These are phyloP conservation scores for Anthophora plumipes DNA, from an alignment of 2,888 invertebrate genomes.

Conservation along the genomic window DNA sequence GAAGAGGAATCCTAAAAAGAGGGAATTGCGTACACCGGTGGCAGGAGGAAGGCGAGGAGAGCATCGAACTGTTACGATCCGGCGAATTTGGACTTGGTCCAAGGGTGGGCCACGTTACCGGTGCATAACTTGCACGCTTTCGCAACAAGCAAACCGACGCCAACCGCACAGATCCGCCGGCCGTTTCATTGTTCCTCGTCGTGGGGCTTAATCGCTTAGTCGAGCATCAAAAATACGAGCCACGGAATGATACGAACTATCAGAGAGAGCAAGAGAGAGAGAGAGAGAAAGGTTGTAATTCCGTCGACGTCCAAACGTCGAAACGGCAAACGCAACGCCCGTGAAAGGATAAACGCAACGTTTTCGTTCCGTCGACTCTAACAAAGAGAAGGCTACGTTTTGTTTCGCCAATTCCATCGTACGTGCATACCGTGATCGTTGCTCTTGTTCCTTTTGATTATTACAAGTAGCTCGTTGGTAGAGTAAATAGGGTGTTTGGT, in stretches of 20 bases:
- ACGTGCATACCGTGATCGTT: too few species aligned
- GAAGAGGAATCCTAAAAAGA: slow-evolving; percentile 3
- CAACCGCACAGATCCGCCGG: slow-evolving; percentile 64
- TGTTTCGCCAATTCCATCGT: neutral
- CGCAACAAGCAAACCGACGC: slow-evolving; percentile 65
- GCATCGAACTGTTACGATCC: slow-evolving; percentile 76
- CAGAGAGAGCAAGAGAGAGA: too few species aligned
- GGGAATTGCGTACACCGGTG: neutral
- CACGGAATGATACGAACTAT: slow-evolving; percentile 62
- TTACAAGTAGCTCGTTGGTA: too few species aligned
- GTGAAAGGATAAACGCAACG: neutral
- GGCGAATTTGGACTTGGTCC: slow-evolving; percentile 71
- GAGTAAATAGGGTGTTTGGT: too few species aligned
- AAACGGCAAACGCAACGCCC: neutral
- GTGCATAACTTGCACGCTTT: slow-evolving; percentile 73
- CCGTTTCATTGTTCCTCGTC: slow-evolving; percentile 62
- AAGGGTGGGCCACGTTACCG: slow-evolving; percentile 58
- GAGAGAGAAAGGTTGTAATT: slow-evolving; percentile 74
- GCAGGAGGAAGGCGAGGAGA: slow-evolving; percentile 22
- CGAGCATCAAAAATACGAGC: slow-evolving; percentile 70
- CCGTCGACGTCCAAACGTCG: slow-evolving; percentile 14
- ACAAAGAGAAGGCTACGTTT: neutral
- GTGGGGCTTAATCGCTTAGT: slow-evolving; percentile 58
- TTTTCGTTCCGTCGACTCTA: neutral
- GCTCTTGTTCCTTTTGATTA: too few species aligned